Base-by-base conservation (phyloP, 2,113 vertebrate species). In the Ictidomys tridecemlineatus region DNA sequence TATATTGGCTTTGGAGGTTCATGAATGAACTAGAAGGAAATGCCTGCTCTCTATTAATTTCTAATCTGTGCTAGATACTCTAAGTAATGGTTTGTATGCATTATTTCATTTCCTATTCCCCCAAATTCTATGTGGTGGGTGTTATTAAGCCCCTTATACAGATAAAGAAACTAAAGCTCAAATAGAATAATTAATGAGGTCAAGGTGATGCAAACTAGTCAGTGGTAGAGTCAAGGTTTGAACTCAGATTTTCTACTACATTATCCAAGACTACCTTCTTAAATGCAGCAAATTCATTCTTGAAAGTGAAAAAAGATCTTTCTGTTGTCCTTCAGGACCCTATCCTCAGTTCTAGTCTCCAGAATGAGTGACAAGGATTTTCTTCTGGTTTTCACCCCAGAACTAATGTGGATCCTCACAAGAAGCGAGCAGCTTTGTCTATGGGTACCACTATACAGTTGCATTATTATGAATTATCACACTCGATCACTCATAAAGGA, bases 81-180 rank as follows among this genome's bases (percentile, higher is more conserved):
- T 70, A 45, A 26, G 37, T 39, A 42, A 18, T 45, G 26, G 67
- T 39, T 69, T 45, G n/a, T 1, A 11, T 24, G 2, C 6, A 5
- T 45, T 42, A 18, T 89, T 93, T 74, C 30, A 87, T 85, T 92
- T 95, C 32, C 3, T 93, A 4, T 83, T 89, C 67, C 79, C n/a
- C 70, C 5, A 7, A 30, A 26, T 53, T 3, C n/a, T 72, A 13
- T 26, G 13, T 48, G 26, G 16, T 80, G 14, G 20, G 22, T 67
- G 18, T 74, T 77, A 72, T 48, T 63, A 79, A 87, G n/a, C n/a
- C 79, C 65, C 69, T 88, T 89, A 91, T 73, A 82, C 22, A 95
- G 82, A 61, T 85, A 45, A 93, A 92, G 61, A 82, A 88, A 85
- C 51, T 11, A 78, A 91, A 53, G 34, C 26, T 94, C 83, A 94